These are phyloP conservation scores for Rhysida immarginata DNA, from an alignment of 1,140 invertebrate genomes.

Conservation along the genomic window DNA sequence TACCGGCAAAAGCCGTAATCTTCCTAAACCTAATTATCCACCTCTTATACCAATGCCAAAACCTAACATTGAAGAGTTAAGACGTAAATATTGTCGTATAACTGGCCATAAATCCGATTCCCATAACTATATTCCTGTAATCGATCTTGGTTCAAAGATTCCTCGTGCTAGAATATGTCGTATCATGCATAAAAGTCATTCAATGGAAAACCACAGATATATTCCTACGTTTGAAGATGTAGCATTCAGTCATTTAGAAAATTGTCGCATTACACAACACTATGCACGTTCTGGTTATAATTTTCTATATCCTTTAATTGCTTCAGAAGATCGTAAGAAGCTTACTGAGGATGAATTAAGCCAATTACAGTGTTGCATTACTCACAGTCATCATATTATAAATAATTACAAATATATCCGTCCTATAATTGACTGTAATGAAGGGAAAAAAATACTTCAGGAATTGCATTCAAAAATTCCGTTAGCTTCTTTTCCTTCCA, in stretches of 20 bases:
- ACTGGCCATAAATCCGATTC: conserved; percentile 4
- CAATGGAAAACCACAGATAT: conserved; percentile 8
- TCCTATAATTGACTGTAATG: neutral
- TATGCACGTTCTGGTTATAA: conserved; percentile 45
- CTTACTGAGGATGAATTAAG: conserved; percentile 1
- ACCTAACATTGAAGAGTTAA: conserved; percentile 11
- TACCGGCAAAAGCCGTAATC: conserved; percentile 56
- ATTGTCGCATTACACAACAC: conserved; percentile 19
- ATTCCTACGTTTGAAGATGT: conserved; percentile 6
- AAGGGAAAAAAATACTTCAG: neutral
- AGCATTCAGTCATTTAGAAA: neutral
- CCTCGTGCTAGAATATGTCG: neutral
- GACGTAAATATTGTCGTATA: conserved; percentile 16
- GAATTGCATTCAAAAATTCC: neutral
- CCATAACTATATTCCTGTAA: conserved; percentile 62
- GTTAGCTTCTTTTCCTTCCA: neutral
- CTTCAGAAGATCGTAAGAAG: conserved; percentile 3
- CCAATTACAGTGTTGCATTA: conserved; percentile 1
- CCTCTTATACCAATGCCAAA: conserved; percentile 46
- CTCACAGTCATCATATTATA: conserved; percentile 7
- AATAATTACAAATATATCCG: conserved; percentile 1
- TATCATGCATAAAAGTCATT: conserved; percentile 7
- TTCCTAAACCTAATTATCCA: conserved; percentile 68
- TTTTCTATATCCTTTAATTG: conserved; percentile 17
- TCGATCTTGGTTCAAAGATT: neutral